Conservation (phyloP, 2,888 invertebrate genomes). For the Oxytorus armatus region DNA sequence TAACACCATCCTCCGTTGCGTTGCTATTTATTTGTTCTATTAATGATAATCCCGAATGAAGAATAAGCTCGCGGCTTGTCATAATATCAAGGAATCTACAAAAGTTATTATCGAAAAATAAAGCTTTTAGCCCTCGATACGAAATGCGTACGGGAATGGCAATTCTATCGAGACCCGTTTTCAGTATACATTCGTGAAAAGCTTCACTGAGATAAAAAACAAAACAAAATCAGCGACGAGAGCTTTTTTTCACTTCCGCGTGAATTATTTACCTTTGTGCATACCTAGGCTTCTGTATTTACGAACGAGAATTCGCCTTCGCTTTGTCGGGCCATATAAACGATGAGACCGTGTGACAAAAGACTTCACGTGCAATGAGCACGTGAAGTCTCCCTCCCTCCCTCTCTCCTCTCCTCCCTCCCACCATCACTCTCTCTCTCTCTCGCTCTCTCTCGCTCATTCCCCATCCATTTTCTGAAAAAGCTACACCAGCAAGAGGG, state of each 20-base stretch:
- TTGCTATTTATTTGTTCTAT: conserved; percentile 7
- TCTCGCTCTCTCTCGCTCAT: not conserved
- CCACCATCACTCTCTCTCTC: too few relatives aligned
- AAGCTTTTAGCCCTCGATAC: not conserved
- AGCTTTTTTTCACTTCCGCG: conserved; percentile 12
- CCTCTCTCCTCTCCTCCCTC: not conserved
- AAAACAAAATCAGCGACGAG: conserved; percentile 33
- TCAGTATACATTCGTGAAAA: conserved; percentile 8
- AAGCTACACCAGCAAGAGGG: not conserved
- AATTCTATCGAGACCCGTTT: conserved; percentile 1
- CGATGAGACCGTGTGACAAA: conserved; percentile 34
- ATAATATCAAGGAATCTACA: not conserved
- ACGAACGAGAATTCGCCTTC: conserved; percentile 27
- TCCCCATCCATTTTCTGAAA: conserved; percentile 10
- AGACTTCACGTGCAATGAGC: conserved; percentile 39
- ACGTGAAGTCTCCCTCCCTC: not conserved
- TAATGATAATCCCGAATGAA: conserved; percentile 3
- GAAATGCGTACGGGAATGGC: not conserved
- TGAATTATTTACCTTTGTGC: conserved; percentile 7
- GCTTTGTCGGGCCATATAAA: conserved; percentile 13
- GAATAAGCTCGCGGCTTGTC: not conserved
- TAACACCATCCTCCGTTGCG: not conserved
- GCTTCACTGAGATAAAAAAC: not conserved
- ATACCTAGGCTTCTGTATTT: conserved; percentile 36
- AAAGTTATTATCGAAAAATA: not conserved